These are phyloP conservation scores for Bruchidius siliquastri DNA, from an alignment of 2,888 invertebrate species.

Conservation along the genomic window DNA sequence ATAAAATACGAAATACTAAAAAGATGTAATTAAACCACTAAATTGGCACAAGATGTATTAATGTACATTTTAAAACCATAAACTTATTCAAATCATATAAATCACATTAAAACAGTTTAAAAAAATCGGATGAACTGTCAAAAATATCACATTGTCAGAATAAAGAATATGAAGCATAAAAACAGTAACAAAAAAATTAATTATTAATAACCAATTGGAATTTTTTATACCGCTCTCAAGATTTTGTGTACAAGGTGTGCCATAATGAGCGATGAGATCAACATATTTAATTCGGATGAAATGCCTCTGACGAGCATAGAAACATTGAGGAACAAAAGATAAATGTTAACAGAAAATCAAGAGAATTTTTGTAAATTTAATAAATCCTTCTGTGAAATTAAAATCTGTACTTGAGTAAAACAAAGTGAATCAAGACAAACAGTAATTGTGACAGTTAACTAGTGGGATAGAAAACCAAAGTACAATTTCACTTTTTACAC, in stretches of 20 bases:
- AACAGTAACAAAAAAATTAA: neutral
- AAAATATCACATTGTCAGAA: neutral
- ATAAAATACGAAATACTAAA: conserved; percentile 10
- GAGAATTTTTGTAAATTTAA: too few relatives aligned
- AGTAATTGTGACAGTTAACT: too few relatives aligned
- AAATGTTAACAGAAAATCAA: conserved; percentile 5
- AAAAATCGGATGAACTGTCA: neutral
- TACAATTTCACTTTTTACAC: too few relatives aligned
- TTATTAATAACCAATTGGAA: neutral
- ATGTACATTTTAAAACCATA: conserved; percentile 7
- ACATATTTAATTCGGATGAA: neutral
- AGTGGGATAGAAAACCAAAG: too few relatives aligned
- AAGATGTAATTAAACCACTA: conserved; percentile 5
- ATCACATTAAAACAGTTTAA: conserved; percentile 8
- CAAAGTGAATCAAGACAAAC: too few relatives aligned
- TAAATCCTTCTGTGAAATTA: too few relatives aligned
- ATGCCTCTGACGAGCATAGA: neutral
- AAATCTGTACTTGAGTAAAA: too few relatives aligned
- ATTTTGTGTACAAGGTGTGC: neutral
- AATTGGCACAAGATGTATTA: conserved; percentile 10
- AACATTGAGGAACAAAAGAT: neutral
- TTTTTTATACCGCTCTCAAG: neutral
- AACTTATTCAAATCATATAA: conserved; percentile 3
- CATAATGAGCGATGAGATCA: neutral
- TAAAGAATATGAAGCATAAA: neutral